Evolutionary conservation across 2,113 vertebrate genomes (phyloP).

Genomic region (Esox niger): DNA sequence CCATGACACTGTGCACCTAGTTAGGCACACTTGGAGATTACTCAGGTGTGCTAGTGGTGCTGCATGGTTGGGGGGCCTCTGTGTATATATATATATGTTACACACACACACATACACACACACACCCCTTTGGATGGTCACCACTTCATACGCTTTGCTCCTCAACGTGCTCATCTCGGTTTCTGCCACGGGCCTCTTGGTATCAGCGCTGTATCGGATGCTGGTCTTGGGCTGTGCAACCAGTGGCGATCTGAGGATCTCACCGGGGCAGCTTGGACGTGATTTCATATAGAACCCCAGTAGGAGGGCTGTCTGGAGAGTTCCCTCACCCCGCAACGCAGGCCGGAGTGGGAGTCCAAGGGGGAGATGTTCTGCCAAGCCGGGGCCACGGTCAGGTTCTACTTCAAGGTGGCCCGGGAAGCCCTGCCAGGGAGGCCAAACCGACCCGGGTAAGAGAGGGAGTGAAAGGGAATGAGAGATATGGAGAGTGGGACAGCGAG

Average conservation of each 20-base stretch:
- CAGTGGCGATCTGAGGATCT: no score
- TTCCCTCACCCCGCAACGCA: slow-evolving; percentile 65
- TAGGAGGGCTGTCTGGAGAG: slow-evolving; percentile 76
- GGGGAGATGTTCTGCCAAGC: slow-evolving; percentile 74
- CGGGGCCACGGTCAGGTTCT: slow-evolving; percentile 70
- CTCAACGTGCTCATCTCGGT: not conserved
- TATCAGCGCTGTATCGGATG: not conserved
- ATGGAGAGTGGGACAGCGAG: no score
- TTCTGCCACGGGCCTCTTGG: no score
- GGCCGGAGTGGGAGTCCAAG: slow-evolving; percentile 70
- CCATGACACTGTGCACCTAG: slow-evolving; percentile 79
- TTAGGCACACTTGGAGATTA: slow-evolving; percentile 86
- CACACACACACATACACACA: slow-evolving; percentile 73
- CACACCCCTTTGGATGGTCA: slow-evolving; percentile 75
- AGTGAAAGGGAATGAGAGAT: not conserved
- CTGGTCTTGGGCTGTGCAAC: no score
- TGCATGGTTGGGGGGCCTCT: slow-evolving; percentile 57
- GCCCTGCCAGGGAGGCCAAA: slow-evolving; percentile 54
- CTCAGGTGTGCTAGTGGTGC: slow-evolving; percentile 84
- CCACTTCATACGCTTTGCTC: slow-evolving; percentile 73
- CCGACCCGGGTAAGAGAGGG: slow-evolving; percentile 23
- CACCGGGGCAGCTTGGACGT: not conserved
- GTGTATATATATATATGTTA: slow-evolving; percentile 37
- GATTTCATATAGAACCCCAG: slow-evolving; percentile 46
- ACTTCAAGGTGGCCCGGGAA: slow-evolving; percentile 65